Conservation (phyloP, 2,113 vertebrate genomes). For the Perca flavescens region DNA sequence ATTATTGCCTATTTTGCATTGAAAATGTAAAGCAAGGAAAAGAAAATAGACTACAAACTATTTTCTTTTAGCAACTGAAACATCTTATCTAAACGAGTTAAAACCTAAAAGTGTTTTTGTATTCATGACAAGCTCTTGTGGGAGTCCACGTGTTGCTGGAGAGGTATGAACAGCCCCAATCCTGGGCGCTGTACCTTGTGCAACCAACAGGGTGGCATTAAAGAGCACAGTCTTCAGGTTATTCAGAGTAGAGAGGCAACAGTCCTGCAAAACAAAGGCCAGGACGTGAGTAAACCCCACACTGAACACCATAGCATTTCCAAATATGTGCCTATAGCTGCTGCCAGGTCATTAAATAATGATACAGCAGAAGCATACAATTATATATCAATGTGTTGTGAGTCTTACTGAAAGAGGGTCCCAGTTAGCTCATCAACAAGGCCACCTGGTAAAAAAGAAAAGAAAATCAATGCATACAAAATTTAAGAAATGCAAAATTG, state of each 20-base stretch:
- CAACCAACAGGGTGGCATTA: not conserved
- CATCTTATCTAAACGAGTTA: not conserved
- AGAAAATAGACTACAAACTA: not conserved
- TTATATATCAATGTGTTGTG: not conserved
- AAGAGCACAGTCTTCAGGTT: not conserved
- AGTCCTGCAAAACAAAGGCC: constrained; percentile 65
- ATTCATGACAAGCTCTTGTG: not conserved
- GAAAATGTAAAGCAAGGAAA: constrained; percentile 27
- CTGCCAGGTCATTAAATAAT: not conserved
- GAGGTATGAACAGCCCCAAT: not conserved
- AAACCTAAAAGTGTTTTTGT: constrained; percentile 18
- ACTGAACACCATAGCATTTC: not conserved
- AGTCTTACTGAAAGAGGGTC: constrained; percentile 85
- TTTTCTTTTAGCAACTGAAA: not conserved
- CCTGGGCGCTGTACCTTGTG: not conserved
- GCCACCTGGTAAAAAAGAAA: constrained; percentile 77
- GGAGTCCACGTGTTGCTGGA: constrained; percentile 10
- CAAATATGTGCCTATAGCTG: not conserved
- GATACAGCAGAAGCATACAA: not conserved
- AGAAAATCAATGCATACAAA: not conserved
- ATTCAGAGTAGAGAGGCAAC: constrained; percentile 71
- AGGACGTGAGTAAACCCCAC: not conserved
- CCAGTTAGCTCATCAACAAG: constrained; percentile 85
- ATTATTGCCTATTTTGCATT: constrained; percentile 2
- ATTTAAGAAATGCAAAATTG: not conserved